Evolutionary conservation across 2,113 vertebrate species (phyloP).

Genomic region (Maccullochella peelii): DNA sequence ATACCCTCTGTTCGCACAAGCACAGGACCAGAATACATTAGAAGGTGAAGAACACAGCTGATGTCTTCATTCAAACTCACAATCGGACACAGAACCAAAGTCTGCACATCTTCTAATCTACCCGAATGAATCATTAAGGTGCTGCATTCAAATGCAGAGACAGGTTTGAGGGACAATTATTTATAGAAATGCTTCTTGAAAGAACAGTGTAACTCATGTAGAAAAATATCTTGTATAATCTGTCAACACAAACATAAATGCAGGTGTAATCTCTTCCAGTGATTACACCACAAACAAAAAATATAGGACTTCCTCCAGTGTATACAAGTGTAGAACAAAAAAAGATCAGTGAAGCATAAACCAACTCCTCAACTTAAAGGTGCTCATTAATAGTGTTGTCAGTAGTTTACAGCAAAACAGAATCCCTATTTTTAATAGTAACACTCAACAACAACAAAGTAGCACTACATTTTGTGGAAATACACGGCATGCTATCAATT

Average conservation of each 20-base stretch:
- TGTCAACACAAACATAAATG: constrained; percentile 63
- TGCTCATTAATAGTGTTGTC: constrained; percentile 16
- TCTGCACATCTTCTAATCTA: background rate
- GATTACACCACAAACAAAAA: constrained; percentile 63
- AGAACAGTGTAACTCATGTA: constrained; percentile 47
- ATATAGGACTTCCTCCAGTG: background rate
- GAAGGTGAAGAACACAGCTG: background rate
- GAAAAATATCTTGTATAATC: constrained; percentile 37
- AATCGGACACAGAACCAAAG: background rate
- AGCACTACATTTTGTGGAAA: background rate
- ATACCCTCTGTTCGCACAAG: background rate
- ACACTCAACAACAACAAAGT: constrained; percentile 26
- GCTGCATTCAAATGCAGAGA: constrained; percentile 19
- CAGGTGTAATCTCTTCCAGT: constrained; percentile 23
- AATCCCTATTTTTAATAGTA: constrained; percentile 4
- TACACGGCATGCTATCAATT: background rate
- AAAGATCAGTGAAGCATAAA: constrained; percentile 19
- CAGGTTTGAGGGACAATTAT: constrained; percentile 1
- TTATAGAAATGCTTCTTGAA: constrained; percentile 48
- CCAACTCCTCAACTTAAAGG: constrained; percentile 19
- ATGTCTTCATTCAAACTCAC: background rate
- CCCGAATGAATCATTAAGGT: background rate
- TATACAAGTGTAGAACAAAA: constrained; percentile 3
- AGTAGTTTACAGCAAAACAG: constrained; percentile 20
- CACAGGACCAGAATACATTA: no score